phyloP scores from a whole-genome alignment of 2,888 invertebrate species.

The Sinhomidia bicolor region DNA sequence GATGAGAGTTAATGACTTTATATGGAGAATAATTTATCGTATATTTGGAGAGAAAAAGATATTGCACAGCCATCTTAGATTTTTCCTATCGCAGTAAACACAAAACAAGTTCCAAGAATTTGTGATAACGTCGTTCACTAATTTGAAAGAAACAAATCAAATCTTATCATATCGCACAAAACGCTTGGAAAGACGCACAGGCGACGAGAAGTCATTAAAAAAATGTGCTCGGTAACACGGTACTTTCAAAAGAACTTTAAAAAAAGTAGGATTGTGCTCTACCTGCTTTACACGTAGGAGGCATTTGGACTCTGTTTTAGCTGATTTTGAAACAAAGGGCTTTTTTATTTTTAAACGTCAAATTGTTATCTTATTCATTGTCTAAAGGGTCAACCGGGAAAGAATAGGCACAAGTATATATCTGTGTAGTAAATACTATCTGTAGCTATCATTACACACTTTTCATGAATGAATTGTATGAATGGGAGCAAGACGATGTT shows the following conservation, averaged over 20 bases:
- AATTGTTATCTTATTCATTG: not conserved
- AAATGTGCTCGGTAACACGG: not conserved
- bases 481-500: too few relatives aligned
- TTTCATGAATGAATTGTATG: too few relatives aligned
- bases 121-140: constrained; percentile 65
- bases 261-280: not conserved
- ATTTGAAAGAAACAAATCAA: constrained; percentile 72
- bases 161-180: constrained; percentile 72
- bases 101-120: constrained; percentile 63
- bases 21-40: constrained; percentile 67
- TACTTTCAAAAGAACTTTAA: constrained; percentile 4
- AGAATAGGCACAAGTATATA: not conserved
- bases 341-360: not conserved
- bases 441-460: too few relatives aligned
- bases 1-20: constrained; percentile 70
- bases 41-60: not conserved
- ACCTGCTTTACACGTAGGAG: not conserved
- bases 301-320: not conserved
- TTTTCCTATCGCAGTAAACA: constrained; percentile 55
- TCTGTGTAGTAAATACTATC: too few relatives aligned
- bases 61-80: constrained; percentile 53
- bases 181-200: constrained; percentile 61
- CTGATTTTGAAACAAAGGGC: not conserved
- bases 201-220: constrained; percentile 67
- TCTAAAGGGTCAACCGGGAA: not conserved